Conservation (phyloP, 2,113 vertebrate species). For the Cygnus atratus region DNA sequence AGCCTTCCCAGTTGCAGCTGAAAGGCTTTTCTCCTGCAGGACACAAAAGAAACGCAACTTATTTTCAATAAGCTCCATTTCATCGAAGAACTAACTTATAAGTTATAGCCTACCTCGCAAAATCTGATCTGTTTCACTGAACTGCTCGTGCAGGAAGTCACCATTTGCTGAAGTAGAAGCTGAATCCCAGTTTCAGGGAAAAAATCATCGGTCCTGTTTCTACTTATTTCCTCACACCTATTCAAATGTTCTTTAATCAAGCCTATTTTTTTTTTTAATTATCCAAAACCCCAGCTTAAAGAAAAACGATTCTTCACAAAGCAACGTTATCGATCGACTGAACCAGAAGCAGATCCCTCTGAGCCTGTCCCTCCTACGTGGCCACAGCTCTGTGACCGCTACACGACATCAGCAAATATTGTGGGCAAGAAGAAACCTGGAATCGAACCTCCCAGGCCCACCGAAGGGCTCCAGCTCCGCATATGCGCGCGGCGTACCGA, state of each 20-base stretch:
- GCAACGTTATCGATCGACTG: background rate
- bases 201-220: rapidly evolving
- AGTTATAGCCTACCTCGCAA: background rate
- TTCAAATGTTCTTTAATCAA: background rate
- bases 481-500: rapidly evolving
- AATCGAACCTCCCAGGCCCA: rapidly evolving
- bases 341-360: background rate
- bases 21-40: conserved; percentile 94
- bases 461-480: background rate
- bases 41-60: background rate
- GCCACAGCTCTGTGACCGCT: background rate
- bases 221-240: background rate
- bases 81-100: background rate
- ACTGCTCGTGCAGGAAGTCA: background rate
- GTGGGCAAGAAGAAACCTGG: background rate
- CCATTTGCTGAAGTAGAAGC: background rate
- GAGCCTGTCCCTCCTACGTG: background rate
- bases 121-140: background rate
- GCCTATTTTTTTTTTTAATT: background rate
- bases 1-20: conserved; percentile 95
- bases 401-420: background rate
- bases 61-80: background rate
- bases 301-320: background rate
- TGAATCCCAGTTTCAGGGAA: background rate
- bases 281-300: background rate